These are phyloP conservation scores for Cryptocheilus praepositus DNA, from an alignment of 2,888 invertebrate genomes.

Conservation along the genomic window DNA sequence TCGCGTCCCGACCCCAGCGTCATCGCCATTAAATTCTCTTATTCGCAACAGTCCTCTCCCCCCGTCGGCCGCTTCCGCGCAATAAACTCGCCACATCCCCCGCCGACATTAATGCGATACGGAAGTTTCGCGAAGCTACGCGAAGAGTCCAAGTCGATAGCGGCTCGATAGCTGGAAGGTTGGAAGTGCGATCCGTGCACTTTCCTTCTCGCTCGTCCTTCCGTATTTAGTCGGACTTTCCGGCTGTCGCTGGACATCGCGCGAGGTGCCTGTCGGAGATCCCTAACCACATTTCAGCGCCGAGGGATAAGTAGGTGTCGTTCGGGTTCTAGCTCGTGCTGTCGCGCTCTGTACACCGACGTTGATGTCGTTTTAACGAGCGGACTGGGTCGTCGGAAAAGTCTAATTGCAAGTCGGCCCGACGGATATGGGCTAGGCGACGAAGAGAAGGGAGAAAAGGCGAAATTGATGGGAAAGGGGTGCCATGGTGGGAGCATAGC, in stretches of 20 bases:
- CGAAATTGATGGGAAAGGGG: constrained; percentile 9
- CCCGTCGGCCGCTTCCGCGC: too few species aligned
- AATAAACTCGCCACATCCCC: too few species aligned
- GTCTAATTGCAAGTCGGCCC: constrained; percentile 48
- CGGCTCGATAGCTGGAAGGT: too few species aligned
- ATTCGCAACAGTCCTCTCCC: too few species aligned
- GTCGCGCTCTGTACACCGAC: constrained; percentile 35
- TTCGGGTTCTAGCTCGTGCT: constrained; percentile 9
- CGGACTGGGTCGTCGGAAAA: constrained; percentile 34
- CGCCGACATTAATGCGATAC: too few species aligned
- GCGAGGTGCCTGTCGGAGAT: constrained; percentile 46
- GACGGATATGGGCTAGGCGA: constrained; percentile 8
- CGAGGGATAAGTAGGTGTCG: constrained; percentile 34
- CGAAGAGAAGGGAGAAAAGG: constrained; percentile 15
- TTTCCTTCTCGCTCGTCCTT: background rate
- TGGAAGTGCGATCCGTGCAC: background rate
- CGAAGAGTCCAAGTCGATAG: too few species aligned
- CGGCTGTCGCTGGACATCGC: constrained; percentile 6
- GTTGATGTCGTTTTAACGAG: constrained; percentile 59
- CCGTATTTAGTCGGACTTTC: background rate
- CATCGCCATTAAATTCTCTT: too few species aligned
- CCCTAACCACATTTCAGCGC: constrained; percentile 49
- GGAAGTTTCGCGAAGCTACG: too few species aligned
- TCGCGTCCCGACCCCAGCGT: too few species aligned
- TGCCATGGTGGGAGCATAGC: background rate